Percentiles rank a stretch among this genome's conserved stretches.
Conservation (phyloP, 2,113 vertebrate species). For the Nothobranchius furzeri region DNA sequence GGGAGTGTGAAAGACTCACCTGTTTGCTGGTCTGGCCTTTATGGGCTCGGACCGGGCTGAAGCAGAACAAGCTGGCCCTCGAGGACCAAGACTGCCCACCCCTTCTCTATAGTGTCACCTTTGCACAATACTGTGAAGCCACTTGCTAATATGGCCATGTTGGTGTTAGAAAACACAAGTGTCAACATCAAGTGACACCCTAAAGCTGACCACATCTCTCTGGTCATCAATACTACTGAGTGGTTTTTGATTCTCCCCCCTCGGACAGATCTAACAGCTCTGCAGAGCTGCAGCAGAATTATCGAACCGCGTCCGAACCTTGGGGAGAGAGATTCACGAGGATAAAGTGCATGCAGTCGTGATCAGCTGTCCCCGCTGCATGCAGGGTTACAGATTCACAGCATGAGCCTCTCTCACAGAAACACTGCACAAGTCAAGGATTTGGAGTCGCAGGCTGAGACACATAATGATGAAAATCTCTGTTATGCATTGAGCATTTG, state of each 20-base stretch:
- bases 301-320: conserved; percentile 37
- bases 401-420: conserved; percentile 23
- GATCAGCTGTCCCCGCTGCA: conserved; percentile 37
- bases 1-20: too few species aligned
- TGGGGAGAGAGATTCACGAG: conserved; percentile 19
- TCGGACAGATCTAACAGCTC: background rate
- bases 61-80: too few species aligned
- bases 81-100: too few species aligned
- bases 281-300: conserved; percentile 13
- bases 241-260: background rate
- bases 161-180: too few species aligned
- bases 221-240: conserved; percentile 12
- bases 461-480: conserved; percentile 36
- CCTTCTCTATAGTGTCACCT: too few species aligned
- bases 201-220: background rate
- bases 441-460: conserved; percentile 16
- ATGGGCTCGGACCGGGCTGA: too few species aligned
- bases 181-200: too few species aligned
- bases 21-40: too few species aligned
- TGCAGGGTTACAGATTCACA: conserved; percentile 16
- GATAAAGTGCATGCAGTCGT: conserved; percentile 17
- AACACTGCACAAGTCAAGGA: conserved; percentile 39
- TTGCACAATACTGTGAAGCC: too few species aligned
- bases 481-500: conserved; percentile 42
- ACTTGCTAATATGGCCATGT: too few species aligned